A percentile compares a stretch with the other conserved stretches of the same genome.
phyloP scores from a whole-genome alignment of 2,888 invertebrate genomes.

The Portevinia maculata region DNA sequence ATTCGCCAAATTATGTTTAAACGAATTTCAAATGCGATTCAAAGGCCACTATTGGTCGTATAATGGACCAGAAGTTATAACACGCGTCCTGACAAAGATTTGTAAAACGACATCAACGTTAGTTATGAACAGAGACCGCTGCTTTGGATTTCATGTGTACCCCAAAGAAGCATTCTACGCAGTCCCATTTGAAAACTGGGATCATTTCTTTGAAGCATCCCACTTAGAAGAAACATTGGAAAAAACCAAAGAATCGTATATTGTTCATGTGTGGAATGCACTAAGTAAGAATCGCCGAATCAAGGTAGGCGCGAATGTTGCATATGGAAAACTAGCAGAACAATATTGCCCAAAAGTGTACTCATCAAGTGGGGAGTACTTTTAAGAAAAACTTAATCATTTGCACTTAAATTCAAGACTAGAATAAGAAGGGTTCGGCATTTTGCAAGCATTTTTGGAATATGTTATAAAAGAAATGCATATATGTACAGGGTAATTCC shows the following conservation, averaged over 20 bases:
- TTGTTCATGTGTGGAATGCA: conserved; percentile 82
- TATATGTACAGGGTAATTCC: too few species aligned
- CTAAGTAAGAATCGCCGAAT: conserved; percentile 77
- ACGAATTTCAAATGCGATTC: conserved; percentile 84
- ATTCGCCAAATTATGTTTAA: conserved; percentile 85
- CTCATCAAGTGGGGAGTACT: conserved; percentile 78
- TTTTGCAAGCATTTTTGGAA: not conserved
- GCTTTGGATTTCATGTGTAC: conserved; percentile 86
- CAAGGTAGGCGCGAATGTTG: conserved; percentile 79
- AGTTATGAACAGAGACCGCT: conserved; percentile 84
- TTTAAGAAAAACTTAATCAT: conserved; percentile 74
- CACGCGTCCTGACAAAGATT: conserved; percentile 84
- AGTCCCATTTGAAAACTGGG: conserved; percentile 85
- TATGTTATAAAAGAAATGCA: too few species aligned
- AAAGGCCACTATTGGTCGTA: conserved; percentile 85
- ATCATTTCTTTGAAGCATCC: conserved; percentile 84
- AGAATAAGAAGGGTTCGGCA: not conserved
- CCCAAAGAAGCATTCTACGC: conserved; percentile 87
- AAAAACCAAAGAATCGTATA: conserved; percentile 77
- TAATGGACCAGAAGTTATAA: conserved; percentile 85
- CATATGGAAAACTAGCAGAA: conserved; percentile 80
- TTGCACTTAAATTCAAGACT: not conserved
- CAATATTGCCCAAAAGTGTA: conserved; percentile 80
- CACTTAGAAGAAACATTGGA: conserved; percentile 80
- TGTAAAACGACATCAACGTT: conserved; percentile 84